Base-by-base conservation (phyloP, 2,113 vertebrate genomes). In the Osmerus eperlanus region DNA sequence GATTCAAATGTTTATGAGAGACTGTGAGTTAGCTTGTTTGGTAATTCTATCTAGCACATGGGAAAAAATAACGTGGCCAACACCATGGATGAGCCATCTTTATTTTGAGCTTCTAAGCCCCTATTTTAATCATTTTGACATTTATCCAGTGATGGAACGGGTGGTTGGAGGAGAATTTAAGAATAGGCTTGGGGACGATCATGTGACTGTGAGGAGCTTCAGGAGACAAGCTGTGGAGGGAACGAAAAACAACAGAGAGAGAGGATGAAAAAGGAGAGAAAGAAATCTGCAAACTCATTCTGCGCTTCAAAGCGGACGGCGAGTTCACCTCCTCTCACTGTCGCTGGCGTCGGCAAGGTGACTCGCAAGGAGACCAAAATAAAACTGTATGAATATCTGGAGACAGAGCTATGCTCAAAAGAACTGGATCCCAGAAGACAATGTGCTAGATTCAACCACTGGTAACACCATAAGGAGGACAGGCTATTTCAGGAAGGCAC, bases 401-500 rank as follows among this genome's bases (percentile, higher is more conserved):
- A 79, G 82, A 76, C 76, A 61, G 63, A 84, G 80, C 76, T 64
- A 81, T 70, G 62, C 75, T 70, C 67, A 69, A 85, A 52, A 41
- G 15, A 54, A 75, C 79, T 69, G 68, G 76, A 73, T 87, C 82
- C 78, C 82, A 73, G 67, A 74, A 89, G 85, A 83, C 83, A 76
- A 79, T 83, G 83, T 86, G 78, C 85, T 88, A 87, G 76, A 85
- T 89, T 87, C 83, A 69, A 73, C 78, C 81, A 75, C 76, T 75
- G 74, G 70, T 70, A 60, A 63, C 84, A 76, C 72, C 81, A 78
- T 83, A 85, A 86, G 74, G 71, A 90, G 86, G 85, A 74, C 85
- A 84, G 60, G 82, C 77, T 90, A 91, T 90, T 90, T 88, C 84
- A 16, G 85, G 81, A 82, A 70, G 55, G 23, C 41, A 77, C 75